Evolutionary conservation across 2,113 vertebrate species (phyloP).

Genomic region (Gyps fulvus): DNA sequence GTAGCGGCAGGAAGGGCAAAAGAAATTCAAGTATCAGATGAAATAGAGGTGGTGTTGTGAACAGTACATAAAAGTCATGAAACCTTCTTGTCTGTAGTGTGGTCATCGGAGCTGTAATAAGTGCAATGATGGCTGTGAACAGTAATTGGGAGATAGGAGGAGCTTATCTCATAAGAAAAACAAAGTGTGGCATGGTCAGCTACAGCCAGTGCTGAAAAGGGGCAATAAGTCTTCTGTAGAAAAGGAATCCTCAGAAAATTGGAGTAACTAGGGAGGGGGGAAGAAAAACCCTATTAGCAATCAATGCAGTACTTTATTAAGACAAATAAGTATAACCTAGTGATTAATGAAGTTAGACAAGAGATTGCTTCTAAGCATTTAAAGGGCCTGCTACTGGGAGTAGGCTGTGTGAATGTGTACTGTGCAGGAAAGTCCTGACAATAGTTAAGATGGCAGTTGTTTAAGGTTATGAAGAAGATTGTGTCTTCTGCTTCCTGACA

Average conservation of each 20-base stretch:
- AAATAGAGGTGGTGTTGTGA: neutral
- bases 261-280: neutral
- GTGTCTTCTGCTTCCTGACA: too few species aligned
- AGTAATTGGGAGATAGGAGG: neutral
- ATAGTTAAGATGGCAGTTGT: neutral
- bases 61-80: neutral
- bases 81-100: neutral
- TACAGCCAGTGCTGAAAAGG: neutral
- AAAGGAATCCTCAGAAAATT: neutral
- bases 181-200: neutral
- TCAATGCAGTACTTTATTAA: neutral
- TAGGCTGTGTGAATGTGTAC: neutral
- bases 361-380: neutral
- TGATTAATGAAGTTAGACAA: neutral
- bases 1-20: neutral
- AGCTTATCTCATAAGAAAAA: neutral
- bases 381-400: neutral
- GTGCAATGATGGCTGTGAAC: neutral
- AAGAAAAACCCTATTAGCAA: neutral
- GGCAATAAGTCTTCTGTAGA: neutral
- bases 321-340: neutral
- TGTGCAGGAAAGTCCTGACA: neutral
- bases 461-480: neutral
- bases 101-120: neutral
- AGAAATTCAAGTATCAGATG: neutral